Base-by-base conservation (phyloP, 2,797 vertebrate genomes). In the Coreius guichenoti region DNA sequence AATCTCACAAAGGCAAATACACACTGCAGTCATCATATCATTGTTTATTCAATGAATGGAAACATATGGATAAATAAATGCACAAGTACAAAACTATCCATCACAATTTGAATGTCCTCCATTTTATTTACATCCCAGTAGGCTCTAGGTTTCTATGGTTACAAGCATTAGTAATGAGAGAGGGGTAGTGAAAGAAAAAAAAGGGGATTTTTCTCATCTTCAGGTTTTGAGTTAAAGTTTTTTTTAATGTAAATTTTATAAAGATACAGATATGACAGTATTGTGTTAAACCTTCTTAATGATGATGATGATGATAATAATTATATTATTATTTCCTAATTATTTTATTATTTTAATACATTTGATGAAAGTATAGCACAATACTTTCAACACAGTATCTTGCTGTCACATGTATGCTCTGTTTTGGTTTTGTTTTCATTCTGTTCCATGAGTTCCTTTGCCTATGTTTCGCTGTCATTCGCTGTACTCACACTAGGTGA, bases 61-160 rank as follows among this genome's bases (percentile, higher is more conserved):
- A 68, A 82, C 82, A 89, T 90, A 88, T 89, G 87, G 86, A 87
- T 33, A 43, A 83, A 72, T 82, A 88, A 88, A 70, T 68, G 19
- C 80, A 68, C 78, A 83, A 89, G 80, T 91, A 85, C 88, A 89
- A 90, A 91, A 88, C 63, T 88, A 87, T 76, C 43, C 21, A 70
- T 89, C 54, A 80, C 88, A 85, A 87, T 90, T 87, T 90, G 72
- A 90, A 91, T 91, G 87, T 81, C 87, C 70, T 91, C 89, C 91
- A 86, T 87, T 88, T 90, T 67, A 81, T 84, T 61, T 83, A 80
- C 8, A 2, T 84, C 87, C 83, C 84, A 82, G 82, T 84, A 90
- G 85, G 82, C 75, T 80, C 33, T 58, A 86, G 26, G 91, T 92
- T 92, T 91, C 91, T 89, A 92, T 93, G 90, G 91, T 90, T 87